A percentile compares a stretch with the other conserved stretches of the same genome.
Conservation (phyloP, 2,113 vertebrate species). For the Empidonax alnorum region DNA sequence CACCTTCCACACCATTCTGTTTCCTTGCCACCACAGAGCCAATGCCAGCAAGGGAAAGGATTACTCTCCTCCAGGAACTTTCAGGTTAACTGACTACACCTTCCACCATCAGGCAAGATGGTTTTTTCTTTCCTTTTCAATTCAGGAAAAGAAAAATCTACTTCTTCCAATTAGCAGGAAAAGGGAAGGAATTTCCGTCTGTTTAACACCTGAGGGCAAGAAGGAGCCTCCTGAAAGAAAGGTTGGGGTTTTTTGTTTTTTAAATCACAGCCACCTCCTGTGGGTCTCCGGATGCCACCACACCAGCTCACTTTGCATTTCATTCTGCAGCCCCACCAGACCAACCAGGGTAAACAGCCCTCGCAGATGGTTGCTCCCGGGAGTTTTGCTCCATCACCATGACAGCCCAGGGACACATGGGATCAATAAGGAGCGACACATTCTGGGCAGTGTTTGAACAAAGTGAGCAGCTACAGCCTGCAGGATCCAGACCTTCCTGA, state of each 20-base stretch:
- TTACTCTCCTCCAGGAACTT: not conserved
- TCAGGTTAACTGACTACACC: not conserved
- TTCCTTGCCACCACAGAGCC: not conserved
- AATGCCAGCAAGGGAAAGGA: not conserved
- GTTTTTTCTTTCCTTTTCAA: not conserved
- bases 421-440: not conserved
- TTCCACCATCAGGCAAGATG: not conserved
- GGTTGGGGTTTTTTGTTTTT: not conserved
- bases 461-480: not conserved
- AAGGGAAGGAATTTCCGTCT: conserved; percentile 19
- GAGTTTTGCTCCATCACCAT: not conserved
- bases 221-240: conserved; percentile 1
- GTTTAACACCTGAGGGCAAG: not conserved
- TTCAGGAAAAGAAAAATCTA: conserved; percentile 1
- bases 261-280: conserved; percentile 1
- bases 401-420: not conserved
- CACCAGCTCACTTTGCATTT: not conserved
- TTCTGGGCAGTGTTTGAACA: not conserved
- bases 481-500: not conserved
- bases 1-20: not conserved
- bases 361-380: not conserved
- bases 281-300: not conserved
- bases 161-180: conserved; percentile 23
- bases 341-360: not conserved
- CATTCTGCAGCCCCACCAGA: not conserved